These are phyloP conservation scores for Acleris emargana DNA, from an alignment of 2,888 invertebrate genomes.

Conservation along the genomic window DNA sequence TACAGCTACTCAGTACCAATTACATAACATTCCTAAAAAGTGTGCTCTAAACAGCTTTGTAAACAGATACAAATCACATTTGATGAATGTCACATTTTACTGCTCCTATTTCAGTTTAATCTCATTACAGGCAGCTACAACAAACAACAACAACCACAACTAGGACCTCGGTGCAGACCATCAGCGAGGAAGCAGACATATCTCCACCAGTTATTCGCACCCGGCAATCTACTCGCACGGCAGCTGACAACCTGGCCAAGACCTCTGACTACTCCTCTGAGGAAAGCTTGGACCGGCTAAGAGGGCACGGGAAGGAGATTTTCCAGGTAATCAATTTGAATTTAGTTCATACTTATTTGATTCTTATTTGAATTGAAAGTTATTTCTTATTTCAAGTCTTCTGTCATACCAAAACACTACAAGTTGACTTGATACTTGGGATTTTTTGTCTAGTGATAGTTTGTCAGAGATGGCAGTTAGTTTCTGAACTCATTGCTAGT, in stretches of 20 bases:
- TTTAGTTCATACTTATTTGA: too few relatives aligned
- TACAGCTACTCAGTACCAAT: too few relatives aligned
- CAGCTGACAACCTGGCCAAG: slow-evolving; percentile 62
- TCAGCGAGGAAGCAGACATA: slow-evolving; percentile 53
- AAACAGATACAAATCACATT: too few relatives aligned
- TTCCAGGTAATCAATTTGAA: slow-evolving; percentile 64
- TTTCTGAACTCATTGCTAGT: too few relatives aligned
- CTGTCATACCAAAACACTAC: too few relatives aligned
- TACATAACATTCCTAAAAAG: too few relatives aligned
- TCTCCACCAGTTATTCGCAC: slow-evolving; percentile 62
- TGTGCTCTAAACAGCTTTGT: too few relatives aligned
- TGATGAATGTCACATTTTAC: background rate
- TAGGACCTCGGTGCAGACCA: slow-evolving; percentile 48
- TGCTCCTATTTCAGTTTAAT: background rate
- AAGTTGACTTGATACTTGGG: too few relatives aligned
- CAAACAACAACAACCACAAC: slow-evolving; percentile 48
- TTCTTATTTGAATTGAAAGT: too few relatives aligned
- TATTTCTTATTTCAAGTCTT: too few relatives aligned
- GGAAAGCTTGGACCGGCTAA: slow-evolving; percentile 67
- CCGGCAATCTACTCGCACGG: slow-evolving; percentile 56
- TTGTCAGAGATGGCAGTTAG: too few relatives aligned
- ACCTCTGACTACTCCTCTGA: slow-evolving; percentile 86
- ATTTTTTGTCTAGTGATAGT: too few relatives aligned
- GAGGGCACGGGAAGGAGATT: slow-evolving; percentile 63
- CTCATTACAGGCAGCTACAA: slow-evolving; percentile 60